Evolutionary conservation across 1,140 invertebrate genomes (phyloP), one percentile per base, ranked within the genome.

Genomic region (Drosophila trapezifrons): DNA sequence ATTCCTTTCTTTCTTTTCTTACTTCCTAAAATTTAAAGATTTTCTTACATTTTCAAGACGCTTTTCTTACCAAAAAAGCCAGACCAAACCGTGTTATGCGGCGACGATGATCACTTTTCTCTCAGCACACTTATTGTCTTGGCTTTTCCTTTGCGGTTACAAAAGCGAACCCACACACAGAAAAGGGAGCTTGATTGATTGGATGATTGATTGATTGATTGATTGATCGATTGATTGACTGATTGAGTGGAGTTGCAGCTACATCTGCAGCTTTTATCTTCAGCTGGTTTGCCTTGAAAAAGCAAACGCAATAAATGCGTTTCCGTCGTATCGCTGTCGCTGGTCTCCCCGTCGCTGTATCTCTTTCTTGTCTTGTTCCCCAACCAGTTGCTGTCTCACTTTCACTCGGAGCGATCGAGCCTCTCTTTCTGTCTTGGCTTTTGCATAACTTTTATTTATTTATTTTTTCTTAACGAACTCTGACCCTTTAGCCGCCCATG

Each of bases 201-300:
- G 72, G 6, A 32, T 40, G 46, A 42, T 49, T 58, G 70, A 65
- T 62, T 63, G 80, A 72, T 51, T 58, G 78, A 65, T 66, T 43
- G 63, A 76, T 55, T 35, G 58, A 66, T 32, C 10, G 29, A 29
- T 29, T 60, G 35, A 45, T 32, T 42, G 49, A 64, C 25, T 45
- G 67, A 51, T 27, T 57, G 45, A 43, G 37, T 67, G 32, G 38
- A 56, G 67, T 55, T 37, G 15, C 66, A 67, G 62, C 40, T 32
- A 29, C 42, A 46, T 69, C 51, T 64, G 45, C 32, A 13, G 49
- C 17, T 47, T 51, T 55, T 40, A 67, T 38, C 72, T 46, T 12
- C 29, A 43, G 38, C 55, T 81, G 66, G 80, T 84, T 86, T 66
- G 66, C 82, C 82, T 86, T 86, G 78, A 82, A 82, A 82, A 82